These are phyloP conservation scores for Lasioglossum malachurum DNA, from an alignment of 2,888 invertebrate species.

Conservation along the genomic window DNA sequence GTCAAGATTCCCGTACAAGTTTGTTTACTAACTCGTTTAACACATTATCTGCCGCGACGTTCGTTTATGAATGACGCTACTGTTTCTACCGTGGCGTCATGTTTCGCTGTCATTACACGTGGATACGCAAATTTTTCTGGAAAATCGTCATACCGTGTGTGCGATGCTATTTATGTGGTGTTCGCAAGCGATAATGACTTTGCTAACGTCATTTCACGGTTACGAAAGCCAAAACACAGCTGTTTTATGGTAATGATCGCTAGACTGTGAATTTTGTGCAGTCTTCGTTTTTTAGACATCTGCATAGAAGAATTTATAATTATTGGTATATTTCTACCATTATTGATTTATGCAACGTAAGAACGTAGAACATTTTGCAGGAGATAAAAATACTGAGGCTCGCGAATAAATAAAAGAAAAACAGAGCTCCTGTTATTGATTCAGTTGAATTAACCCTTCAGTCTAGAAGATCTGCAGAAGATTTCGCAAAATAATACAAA, in stretches of 20 bases:
- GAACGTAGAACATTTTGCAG: background rate
- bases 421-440: background rate
- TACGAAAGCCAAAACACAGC: background rate
- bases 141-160: background rate
- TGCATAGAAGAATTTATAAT: background rate
- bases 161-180: background rate
- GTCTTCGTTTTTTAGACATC: background rate
- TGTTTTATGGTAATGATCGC: background rate
- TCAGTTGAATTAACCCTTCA: background rate
- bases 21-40: slow-evolving; percentile 11
- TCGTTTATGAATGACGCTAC: slow-evolving; percentile 4
- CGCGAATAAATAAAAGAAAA: background rate
- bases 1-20: background rate
- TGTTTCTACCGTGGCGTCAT: background rate
- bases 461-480: background rate
- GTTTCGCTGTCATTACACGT: background rate
- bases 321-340: background rate
- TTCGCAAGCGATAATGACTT: background rate
- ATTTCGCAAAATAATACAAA: slow-evolving; percentile 1
- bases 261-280: background rate
- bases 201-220: background rate
- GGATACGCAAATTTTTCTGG: background rate
- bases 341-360: background rate
- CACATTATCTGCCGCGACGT: background rate
- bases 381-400: background rate